Evolutionary conservation across 1,140 invertebrate species (phyloP).

Genomic region (Lamellibrachia luymesi): DNA sequence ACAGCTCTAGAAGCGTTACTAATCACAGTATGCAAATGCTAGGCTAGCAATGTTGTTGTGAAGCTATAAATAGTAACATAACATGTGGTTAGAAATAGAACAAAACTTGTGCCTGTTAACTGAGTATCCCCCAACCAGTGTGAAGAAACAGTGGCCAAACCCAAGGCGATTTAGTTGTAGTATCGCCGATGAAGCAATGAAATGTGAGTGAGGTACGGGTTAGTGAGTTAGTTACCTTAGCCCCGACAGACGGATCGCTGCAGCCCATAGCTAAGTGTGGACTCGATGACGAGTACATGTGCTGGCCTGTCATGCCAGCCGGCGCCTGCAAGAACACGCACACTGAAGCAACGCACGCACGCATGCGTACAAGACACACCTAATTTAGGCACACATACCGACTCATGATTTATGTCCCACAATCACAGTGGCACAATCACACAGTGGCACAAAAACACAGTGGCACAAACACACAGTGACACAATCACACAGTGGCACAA

Average conservation of each 20-base stretch:
- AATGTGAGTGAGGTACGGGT: not conserved
- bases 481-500: not conserved
- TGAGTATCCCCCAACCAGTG: not conserved
- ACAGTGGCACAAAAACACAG: not conserved
- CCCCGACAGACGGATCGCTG: not conserved
- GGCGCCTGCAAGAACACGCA: slow-evolving; percentile 18
- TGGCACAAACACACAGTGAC: too few species aligned
- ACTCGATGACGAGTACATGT: slow-evolving; percentile 73
- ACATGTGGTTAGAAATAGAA: not conserved
- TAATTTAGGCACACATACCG: not conserved
- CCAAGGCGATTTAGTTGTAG: not conserved
- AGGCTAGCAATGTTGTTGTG: not conserved
- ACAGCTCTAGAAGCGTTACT: not conserved
- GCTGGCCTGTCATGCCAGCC: slow-evolving; percentile 64
- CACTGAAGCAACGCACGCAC: not conserved
- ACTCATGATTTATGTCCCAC: not conserved
- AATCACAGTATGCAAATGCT: not conserved
- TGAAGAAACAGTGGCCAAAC: too few species aligned
- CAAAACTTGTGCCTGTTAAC: not conserved
- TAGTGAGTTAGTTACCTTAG: not conserved
- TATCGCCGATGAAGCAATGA: not conserved
- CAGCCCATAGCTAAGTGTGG: slow-evolving; percentile 53
- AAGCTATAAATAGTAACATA: not conserved
- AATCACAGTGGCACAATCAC: not conserved
- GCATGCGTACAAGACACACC: not conserved